A percentile compares a stretch with the other conserved stretches of the same genome.
These are phyloP conservation scores for Naso thynnoides DNA, from an alignment of 2,797 vertebrate species.

Conservation along the genomic window DNA sequence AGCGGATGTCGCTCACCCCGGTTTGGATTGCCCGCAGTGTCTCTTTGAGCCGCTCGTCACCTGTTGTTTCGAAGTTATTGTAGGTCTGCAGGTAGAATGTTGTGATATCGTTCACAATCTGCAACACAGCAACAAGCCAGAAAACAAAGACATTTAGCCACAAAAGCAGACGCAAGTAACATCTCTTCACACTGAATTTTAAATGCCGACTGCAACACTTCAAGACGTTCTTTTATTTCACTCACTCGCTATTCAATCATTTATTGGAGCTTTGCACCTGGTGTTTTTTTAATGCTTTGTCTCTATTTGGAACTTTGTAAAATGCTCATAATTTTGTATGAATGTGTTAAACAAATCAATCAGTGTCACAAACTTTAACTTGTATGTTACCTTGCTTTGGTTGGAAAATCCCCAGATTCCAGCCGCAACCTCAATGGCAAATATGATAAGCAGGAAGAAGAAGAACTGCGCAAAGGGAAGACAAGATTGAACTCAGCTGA, in stretches of 20 bases:
- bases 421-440: constrained; percentile 93
- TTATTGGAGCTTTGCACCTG: not conserved
- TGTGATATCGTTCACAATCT: constrained; percentile 90
- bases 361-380: not conserved
- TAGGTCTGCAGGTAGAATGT: constrained; percentile 89
- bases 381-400: constrained; percentile 89
- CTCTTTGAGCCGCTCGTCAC: constrained; percentile 79
- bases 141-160: not conserved
- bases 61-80: constrained; percentile 73
- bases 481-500: constrained; percentile 37
- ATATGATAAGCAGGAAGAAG: constrained; percentile 93
- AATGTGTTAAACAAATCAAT: not conserved
- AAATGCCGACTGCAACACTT: not conserved
- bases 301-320: not conserved
- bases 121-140: constrained; percentile 24
- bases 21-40: constrained; percentile 89
- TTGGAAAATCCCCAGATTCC: constrained; percentile 97
- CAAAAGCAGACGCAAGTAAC: not conserved
- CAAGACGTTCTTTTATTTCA: not conserved
- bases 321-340: constrained; percentile 2
- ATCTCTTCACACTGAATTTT: not conserved
- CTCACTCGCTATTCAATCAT: not conserved
- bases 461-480: constrained; percentile 88
- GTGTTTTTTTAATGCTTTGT: not conserved
- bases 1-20: constrained; percentile 81